Percentiles rank a stretch among this genome's conserved stretches.
Evolutionary conservation across 2,113 vertebrate genomes (phyloP).

Genomic region (Sula dactylatra): DNA sequence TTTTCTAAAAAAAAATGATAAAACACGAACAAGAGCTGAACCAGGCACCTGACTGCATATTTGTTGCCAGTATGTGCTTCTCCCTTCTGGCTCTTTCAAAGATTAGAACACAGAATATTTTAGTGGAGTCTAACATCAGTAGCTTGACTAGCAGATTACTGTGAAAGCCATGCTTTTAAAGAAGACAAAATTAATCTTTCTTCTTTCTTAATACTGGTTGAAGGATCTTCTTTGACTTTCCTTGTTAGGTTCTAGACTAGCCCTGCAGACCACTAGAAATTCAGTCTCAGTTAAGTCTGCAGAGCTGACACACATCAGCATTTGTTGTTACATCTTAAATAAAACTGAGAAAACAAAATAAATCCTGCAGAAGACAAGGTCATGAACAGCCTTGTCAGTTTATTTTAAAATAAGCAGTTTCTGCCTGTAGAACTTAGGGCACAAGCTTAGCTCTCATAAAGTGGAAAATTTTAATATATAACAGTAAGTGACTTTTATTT

Average conservation of each 20-base stretch:
- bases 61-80: neutral
- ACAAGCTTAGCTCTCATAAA: slow-evolving; percentile 11
- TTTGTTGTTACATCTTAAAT: slow-evolving; percentile 10
- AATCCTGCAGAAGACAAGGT: slow-evolving; percentile 25
- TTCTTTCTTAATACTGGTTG: neutral
- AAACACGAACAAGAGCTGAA: neutral
- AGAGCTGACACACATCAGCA: neutral
- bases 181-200: neutral
- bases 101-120: neutral
- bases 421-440: neutral
- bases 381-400: neutral
- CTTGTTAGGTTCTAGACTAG: neutral
- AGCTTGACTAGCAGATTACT: neutral
- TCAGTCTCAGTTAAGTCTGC: neutral
- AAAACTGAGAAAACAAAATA: neutral
- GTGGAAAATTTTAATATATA: neutral
- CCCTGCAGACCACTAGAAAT: neutral
- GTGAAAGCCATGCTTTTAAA: neutral
- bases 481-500: neutral
- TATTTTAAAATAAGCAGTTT: slow-evolving; percentile 27
- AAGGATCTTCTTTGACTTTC: neutral
- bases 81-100: neutral
- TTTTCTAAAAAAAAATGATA: neutral
- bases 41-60: neutral
- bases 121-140: neutral